phyloP scores from a whole-genome alignment of 2,113 vertebrate genomes.

The Ascaphus truei region DNA sequence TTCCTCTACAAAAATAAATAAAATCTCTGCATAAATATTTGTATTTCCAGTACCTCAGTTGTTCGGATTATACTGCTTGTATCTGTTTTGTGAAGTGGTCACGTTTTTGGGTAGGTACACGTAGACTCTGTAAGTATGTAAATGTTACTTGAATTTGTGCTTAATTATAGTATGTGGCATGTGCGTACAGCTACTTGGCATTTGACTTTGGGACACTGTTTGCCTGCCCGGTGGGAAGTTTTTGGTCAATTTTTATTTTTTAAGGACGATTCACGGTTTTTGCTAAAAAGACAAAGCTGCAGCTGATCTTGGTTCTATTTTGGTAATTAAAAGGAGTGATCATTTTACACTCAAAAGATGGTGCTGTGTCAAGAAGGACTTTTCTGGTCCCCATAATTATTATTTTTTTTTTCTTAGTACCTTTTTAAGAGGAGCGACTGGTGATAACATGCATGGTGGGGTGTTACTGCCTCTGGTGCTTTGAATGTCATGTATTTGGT shows the following conservation, averaged over 20 bases:
- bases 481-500: conserved; percentile 97
- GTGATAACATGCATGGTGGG: conserved; percentile 86
- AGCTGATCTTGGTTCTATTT: conserved; percentile 72
- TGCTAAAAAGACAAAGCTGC: conserved; percentile 72
- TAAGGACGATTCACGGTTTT: conserved; percentile 59
- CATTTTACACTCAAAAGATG: conserved; percentile 84
- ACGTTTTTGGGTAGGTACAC: conserved; percentile 88
- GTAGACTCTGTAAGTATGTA: conserved; percentile 94
- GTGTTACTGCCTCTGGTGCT: conserved; percentile 96
- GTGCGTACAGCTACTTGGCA: conserved; percentile 77
- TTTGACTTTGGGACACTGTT: conserved; percentile 84
- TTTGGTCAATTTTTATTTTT: conserved; percentile 44
- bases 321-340: conserved; percentile 72
- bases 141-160: conserved; percentile 99
- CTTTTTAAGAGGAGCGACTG: conserved; percentile 71
- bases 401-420: conserved; percentile 55
- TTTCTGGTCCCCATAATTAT: conserved; percentile 47
- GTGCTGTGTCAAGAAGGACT: conserved; percentile 87
- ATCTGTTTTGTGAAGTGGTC: conserved; percentile 91
- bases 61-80: conserved; percentile 87
- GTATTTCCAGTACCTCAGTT: conserved; percentile 90
- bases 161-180: conserved; percentile 93
- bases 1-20: conserved; percentile 73
- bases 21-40: conserved; percentile 81
- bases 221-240: conserved; percentile 76